Evolutionary conservation across 2,797 vertebrate species (phyloP).

Genomic region (Platyrinchus mystaceus): DNA sequence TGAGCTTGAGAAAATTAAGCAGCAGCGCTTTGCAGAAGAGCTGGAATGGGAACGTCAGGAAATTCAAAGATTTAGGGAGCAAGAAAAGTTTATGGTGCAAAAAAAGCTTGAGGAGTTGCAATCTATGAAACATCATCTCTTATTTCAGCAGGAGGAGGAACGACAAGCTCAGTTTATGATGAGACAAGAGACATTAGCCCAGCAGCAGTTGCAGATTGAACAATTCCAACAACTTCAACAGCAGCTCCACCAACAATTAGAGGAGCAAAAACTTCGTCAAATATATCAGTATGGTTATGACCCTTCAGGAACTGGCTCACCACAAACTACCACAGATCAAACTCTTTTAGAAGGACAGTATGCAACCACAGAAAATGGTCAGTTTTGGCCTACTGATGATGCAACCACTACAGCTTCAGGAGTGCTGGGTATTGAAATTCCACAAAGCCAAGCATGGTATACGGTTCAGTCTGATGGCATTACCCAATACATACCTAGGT

Average conservation of each 20-base stretch:
- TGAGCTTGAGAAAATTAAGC: conserved; percentile 96
- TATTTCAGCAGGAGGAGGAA: conserved; percentile 96
- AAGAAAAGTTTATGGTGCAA: conserved; percentile 97
- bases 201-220: conserved; percentile 93
- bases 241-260: conserved; percentile 93
- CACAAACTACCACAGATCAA: conserved; percentile 83
- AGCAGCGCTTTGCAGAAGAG: conserved; percentile 95
- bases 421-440: conserved; percentile 77
- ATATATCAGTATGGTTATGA: conserved; percentile 91
- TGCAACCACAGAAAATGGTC: conserved; percentile 82
- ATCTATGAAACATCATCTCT: conserved; percentile 94
- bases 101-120: conserved; percentile 97
- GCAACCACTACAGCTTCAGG: conserved; percentile 78
- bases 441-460: conserved; percentile 81
- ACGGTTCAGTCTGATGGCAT: conserved; percentile 80
- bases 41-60: conserved; percentile 98
- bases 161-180: conserved; percentile 95
- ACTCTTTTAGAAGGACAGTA: conserved; percentile 88
- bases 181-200: conserved; percentile 93
- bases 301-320: conserved; percentile 74
- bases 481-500: conserved; percentile 77
- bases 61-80: conserved; percentile 96
- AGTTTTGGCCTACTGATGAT: conserved; percentile 93
- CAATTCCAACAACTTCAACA: conserved; percentile 97
- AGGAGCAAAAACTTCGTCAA: conserved; percentile 95